Evolutionary conservation across 2,113 vertebrate species (phyloP).

Genomic region (Myanophis thanlyinensis): DNA sequence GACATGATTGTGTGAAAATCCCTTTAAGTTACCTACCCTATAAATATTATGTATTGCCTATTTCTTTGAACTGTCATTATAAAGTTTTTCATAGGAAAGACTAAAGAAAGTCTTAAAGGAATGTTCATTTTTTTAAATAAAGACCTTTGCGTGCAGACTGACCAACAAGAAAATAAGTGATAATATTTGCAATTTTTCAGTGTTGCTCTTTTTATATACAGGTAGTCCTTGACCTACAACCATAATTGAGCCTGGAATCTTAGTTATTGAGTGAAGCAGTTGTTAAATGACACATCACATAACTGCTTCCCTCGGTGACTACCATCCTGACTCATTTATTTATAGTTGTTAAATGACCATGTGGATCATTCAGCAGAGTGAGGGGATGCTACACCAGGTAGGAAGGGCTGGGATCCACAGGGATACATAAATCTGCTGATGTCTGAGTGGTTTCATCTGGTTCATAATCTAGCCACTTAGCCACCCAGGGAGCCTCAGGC

Average conservation of each 20-base stretch:
- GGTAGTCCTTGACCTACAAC: background rate
- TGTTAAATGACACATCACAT: background rate
- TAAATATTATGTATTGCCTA: background rate
- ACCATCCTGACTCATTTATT: background rate
- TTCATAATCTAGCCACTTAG: too few species aligned
- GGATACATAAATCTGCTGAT: too few species aligned
- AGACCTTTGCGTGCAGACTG: background rate
- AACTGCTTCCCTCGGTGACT: background rate
- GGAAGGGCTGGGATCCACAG: too few species aligned
- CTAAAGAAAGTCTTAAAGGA: background rate
- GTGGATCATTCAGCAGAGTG: too few species aligned
- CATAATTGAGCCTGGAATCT: background rate
- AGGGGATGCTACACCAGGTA: too few species aligned
- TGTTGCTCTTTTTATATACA: background rate
- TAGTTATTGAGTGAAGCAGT: background rate
- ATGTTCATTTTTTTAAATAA: background rate
- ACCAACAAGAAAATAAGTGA: background rate
- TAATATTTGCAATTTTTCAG: background rate
- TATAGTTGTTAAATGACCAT: background rate
- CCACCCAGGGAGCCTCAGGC: too few species aligned
- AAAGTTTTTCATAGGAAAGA: background rate
- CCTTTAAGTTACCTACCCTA: background rate
- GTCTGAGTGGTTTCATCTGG: too few species aligned
- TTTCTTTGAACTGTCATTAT: background rate
- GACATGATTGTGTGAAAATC: background rate